Evolutionary conservation across 2,888 invertebrate species (phyloP), one percentile per base, ranked within the genome.

Genomic region (Pandemis cinnamomeana): DNA sequence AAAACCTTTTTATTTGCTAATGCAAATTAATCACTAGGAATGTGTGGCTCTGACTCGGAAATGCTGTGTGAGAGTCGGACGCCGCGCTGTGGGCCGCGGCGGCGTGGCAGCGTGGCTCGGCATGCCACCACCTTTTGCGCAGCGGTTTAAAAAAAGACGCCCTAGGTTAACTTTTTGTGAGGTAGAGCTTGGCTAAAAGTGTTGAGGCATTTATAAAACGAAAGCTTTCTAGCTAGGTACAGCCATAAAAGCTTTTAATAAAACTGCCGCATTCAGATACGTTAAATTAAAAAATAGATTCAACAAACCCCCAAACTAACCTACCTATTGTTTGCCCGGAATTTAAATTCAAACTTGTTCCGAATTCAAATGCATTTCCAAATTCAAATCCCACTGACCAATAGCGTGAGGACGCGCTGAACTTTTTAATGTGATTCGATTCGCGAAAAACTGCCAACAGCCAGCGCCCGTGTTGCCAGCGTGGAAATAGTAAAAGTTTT

Each of bases 391-490:
- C 53, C 41, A 51, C 67, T 53, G 67, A 53, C 67, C 67, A 67
- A 53, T 53, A 7, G 66, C n/a, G 53, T n/a, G 41, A n/a, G 67
- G 53, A 67, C 67, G 67, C 51, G 53, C 10, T 15, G 67, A 53
- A 67, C 67, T 51, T 53, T 67, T 41, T 67, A 53, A 67, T 67
- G 67, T 67, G 67, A 67, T 67, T 67, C 67, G 67, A 67, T 67
- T 48, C 41, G 41, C 41, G 53, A 53, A 67, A 67, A 41, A 53
- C 51, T 51, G 53, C 67, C 67, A 63, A 27, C 44, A 11, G 46
- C 20, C 63, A 36, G 48, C 11, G 48, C 41, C 58, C 10, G 27
- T 8, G 41, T 41, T n/a, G 11, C 10, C 41, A 27, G 36, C 2
- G 48, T 11, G 51, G 53, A 67, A 53, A 67, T 27, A 20, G 63